Evolutionary conservation across 2,113 vertebrate species (phyloP).

Genomic region (Acanthisitta chloris): DNA sequence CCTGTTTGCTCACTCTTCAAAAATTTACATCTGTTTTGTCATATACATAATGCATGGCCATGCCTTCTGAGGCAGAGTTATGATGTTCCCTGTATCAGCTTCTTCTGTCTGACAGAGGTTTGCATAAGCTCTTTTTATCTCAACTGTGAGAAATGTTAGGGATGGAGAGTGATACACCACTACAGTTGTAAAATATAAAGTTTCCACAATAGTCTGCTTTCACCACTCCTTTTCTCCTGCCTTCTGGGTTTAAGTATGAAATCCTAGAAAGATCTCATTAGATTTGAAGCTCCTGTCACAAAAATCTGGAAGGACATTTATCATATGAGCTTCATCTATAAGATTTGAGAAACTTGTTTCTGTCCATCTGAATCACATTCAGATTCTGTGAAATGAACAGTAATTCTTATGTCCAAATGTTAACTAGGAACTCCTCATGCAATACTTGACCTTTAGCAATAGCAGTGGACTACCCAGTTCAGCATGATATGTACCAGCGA

Average conservation of each 20-base stretch:
- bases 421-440: not conserved
- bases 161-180: not conserved
- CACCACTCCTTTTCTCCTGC: not conserved
- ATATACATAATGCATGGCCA: not conserved
- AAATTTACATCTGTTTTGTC: not conserved
- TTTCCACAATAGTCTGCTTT: conserved; percentile 14
- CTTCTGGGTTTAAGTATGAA: conserved; percentile 22
- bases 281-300: not conserved
- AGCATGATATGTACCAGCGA: not conserved
- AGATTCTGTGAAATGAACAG: not conserved
- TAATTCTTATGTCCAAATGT: not conserved
- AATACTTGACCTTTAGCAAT: not conserved
- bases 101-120: not conserved
- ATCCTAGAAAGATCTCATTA: conserved; percentile 7
- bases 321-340: not conserved
- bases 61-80: not conserved
- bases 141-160: not conserved
- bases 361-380: not conserved
- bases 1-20: not conserved
- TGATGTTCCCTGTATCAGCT: not conserved
- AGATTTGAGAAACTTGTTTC: not conserved
- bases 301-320: not conserved
- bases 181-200: not conserved
- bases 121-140: not conserved
- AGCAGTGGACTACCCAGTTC: not conserved